These are phyloP conservation scores for Butorides virescens DNA, from an alignment of 2,113 vertebrate genomes.

Conservation along the genomic window DNA sequence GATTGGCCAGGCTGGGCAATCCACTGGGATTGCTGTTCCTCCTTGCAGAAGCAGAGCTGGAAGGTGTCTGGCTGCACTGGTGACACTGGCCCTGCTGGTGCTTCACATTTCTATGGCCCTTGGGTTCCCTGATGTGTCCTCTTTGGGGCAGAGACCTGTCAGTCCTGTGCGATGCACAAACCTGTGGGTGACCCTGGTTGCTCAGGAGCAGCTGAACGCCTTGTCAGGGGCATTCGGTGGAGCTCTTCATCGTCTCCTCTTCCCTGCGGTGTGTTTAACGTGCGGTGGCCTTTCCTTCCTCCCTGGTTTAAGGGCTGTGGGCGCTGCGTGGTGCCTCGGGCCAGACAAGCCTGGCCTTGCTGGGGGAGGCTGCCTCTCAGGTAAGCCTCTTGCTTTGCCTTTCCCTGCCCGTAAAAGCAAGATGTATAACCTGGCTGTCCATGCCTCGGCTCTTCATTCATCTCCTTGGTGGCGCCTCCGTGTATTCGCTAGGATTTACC, in stretches of 20 bases:
- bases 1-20: not conserved
- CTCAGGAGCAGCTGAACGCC: not conserved
- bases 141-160: not conserved
- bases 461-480: not conserved
- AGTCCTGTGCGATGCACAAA: not conserved
- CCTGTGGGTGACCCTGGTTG: not conserved
- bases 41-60: not conserved
- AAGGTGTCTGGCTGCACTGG: not conserved
- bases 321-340: not conserved
- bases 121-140: not conserved
- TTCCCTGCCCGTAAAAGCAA: not conserved
- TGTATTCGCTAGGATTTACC: fast-evolving
- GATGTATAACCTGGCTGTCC: not conserved
- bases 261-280: not conserved
- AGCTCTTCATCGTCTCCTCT: not conserved
- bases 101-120: not conserved
- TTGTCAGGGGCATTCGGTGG: not conserved
- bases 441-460: not conserved
- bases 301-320: not conserved
- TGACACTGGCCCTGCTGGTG: not conserved
- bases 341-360: not conserved
- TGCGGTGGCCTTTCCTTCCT: not conserved
- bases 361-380: too few relatives aligned
- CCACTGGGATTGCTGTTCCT: not conserved
- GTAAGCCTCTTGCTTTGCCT: not conserved